Evolutionary conservation across 2,888 invertebrate genomes (phyloP).

Genomic region (Cheiracanthium punctorium): DNA sequence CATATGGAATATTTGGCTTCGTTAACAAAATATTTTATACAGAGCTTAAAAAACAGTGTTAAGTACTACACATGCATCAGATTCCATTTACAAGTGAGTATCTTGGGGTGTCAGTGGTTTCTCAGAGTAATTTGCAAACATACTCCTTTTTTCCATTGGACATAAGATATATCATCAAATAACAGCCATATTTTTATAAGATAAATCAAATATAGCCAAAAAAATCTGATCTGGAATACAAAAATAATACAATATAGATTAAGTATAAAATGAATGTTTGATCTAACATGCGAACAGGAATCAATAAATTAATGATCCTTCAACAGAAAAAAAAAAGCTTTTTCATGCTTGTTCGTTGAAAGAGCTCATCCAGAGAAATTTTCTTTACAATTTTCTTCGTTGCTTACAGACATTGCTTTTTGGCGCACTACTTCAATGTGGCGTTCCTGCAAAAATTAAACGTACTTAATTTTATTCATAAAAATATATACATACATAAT

Average conservation of each 20-base stretch:
- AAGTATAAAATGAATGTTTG: neutral
- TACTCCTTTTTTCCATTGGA: neutral
- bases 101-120: neutral
- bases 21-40: neutral
- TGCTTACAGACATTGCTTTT: constrained; percentile 52
- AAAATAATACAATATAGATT: neutral
- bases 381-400: constrained; percentile 60
- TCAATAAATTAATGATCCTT: constrained; percentile 1
- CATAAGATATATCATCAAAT: neutral
- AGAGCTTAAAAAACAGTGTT: neutral
- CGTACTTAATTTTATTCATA: neutral
- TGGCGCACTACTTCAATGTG: constrained; percentile 64
- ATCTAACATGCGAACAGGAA: neutral
- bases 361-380: constrained; percentile 58
- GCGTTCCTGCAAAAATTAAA: constrained; percentile 45
- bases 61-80: neutral
- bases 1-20: constrained; percentile 5
- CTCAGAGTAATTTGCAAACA: neutral
- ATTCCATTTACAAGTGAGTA: neutral
- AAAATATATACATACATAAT: too few species aligned
- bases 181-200: neutral
- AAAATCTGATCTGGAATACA: neutral
- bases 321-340: neutral
- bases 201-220: neutral
- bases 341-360: neutral